Percentiles rank a stretch among this genome's conserved stretches.
Conservation (phyloP, 2,113 vertebrate genomes). For the Podilymbus podiceps region DNA sequence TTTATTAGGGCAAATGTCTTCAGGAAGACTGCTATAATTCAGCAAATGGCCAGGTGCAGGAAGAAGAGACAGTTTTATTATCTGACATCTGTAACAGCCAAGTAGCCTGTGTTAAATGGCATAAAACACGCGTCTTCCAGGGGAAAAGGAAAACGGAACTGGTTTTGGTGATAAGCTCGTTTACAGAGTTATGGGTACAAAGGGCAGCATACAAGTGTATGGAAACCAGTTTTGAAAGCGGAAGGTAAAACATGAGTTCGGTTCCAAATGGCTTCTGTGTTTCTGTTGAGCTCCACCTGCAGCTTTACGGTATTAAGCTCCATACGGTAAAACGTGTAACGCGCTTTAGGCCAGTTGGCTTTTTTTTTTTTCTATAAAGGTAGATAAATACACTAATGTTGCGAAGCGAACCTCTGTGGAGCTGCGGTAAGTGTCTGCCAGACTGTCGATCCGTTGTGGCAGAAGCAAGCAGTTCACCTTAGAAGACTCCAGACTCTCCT, state of each 20-base stretch:
- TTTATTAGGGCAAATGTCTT: not conserved
- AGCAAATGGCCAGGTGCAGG: not conserved
- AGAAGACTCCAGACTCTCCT: not conserved
- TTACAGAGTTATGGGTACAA: not conserved
- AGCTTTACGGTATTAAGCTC: not conserved
- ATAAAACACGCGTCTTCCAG: not conserved
- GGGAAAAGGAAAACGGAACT: not conserved
- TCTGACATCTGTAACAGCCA: not conserved
- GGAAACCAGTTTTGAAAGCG: not conserved
- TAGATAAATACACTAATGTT: rapidly evolving
- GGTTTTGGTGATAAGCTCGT: not conserved
- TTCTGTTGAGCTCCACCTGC: not conserved
- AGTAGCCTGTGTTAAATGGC: not conserved
- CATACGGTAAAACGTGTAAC: rapidly evolving
- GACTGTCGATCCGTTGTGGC: not conserved
- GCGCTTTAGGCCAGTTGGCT: not conserved
- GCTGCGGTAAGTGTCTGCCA: not conserved
- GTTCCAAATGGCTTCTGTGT: not conserved
- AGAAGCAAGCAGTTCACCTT: not conserved
- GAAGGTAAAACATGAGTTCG: not conserved
- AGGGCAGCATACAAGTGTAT: not conserved
- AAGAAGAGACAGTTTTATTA: not conserved
- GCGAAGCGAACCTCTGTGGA: not conserved
- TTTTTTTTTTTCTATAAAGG: not conserved
- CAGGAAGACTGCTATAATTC: not conserved